A percentile compares a stretch with the other conserved stretches of the same genome.
Evolutionary conservation across 2,888 invertebrate species (phyloP).

Genomic region (Netelia fuscicornis): DNA sequence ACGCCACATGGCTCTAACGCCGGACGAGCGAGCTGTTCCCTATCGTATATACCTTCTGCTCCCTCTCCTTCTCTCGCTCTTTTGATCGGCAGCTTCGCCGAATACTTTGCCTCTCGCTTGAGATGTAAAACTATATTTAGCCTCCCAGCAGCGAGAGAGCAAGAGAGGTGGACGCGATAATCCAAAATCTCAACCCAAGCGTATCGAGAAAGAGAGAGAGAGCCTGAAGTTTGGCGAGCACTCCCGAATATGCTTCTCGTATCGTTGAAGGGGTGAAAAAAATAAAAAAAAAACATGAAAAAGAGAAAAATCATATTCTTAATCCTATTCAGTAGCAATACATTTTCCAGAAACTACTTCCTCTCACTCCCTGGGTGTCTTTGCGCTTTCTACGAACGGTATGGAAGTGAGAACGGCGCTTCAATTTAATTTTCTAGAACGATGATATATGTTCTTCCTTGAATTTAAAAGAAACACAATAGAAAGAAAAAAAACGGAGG

Average conservation of each 20-base stretch:
- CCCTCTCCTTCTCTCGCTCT: slow-evolving; percentile 30
- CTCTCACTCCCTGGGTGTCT: slow-evolving; percentile 7
- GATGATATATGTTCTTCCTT: slow-evolving; percentile 70
- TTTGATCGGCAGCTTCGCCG: slow-evolving; percentile 65
- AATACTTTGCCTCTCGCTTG: slow-evolving; percentile 40
- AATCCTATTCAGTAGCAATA: slow-evolving; percentile 58
- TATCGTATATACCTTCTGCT: slow-evolving; percentile 52
- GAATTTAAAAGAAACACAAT: slow-evolving; percentile 75
- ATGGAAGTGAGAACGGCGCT: slow-evolving; percentile 4
- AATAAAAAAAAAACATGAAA: not conserved
- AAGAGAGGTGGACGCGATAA: slow-evolving; percentile 48
- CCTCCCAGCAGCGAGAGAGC: slow-evolving; percentile 32
- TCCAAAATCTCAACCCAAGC: slow-evolving; percentile 61
- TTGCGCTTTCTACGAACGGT: not conserved
- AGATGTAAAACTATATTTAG: slow-evolving; percentile 66
- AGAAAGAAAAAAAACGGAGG: slow-evolving; percentile 30
- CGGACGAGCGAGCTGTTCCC: slow-evolving; percentile 59
- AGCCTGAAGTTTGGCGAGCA: slow-evolving; percentile 28
- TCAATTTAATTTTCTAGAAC: slow-evolving; percentile 72
- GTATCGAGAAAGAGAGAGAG: slow-evolving; percentile 18
- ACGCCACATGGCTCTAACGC: slow-evolving; percentile 67
- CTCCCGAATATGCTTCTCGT: slow-evolving; percentile 25
- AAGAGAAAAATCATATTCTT: slow-evolving; percentile 56
- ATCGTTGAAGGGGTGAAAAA: not conserved
- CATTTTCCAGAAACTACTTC: slow-evolving; percentile 53